Evolutionary conservation across 2,888 invertebrate species (phyloP).

Genomic region (Halictus ligatus): DNA sequence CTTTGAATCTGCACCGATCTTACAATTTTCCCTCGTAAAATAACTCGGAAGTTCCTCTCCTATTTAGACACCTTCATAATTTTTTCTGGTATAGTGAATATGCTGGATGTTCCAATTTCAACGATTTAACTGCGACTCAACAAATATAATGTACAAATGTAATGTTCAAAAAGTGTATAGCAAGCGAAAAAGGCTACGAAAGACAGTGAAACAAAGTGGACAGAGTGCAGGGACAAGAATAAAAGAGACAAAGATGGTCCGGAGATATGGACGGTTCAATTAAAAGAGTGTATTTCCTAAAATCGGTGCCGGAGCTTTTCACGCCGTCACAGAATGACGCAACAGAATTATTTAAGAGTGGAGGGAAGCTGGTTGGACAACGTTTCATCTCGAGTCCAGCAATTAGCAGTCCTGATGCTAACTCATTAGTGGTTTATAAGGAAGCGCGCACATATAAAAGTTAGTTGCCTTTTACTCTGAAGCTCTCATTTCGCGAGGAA

Average conservation of each 20-base stretch:
- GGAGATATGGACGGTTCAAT: background rate
- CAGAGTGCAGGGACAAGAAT: background rate
- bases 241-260: background rate
- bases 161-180: background rate
- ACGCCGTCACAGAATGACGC: background rate
- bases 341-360: constrained; percentile 18
- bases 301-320: background rate
- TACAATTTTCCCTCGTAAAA: background rate
- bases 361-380: constrained; percentile 32
- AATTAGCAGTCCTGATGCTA: constrained; percentile 64
- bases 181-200: background rate
- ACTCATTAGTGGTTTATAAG: constrained; percentile 72
- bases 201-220: background rate
- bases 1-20: background rate
- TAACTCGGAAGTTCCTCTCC: background rate
- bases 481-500: constrained; percentile 39
- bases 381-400: constrained; percentile 53
- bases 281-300: background rate
- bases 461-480: constrained; percentile 55
- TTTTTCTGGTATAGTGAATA: background rate
- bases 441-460: constrained; percentile 64
- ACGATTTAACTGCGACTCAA: too few relatives aligned
- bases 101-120: too few relatives aligned
- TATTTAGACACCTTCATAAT: background rate
- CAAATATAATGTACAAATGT: background rate